Conservation (phyloP, 2,888 invertebrate species). For the Orthosia gothica region DNA sequence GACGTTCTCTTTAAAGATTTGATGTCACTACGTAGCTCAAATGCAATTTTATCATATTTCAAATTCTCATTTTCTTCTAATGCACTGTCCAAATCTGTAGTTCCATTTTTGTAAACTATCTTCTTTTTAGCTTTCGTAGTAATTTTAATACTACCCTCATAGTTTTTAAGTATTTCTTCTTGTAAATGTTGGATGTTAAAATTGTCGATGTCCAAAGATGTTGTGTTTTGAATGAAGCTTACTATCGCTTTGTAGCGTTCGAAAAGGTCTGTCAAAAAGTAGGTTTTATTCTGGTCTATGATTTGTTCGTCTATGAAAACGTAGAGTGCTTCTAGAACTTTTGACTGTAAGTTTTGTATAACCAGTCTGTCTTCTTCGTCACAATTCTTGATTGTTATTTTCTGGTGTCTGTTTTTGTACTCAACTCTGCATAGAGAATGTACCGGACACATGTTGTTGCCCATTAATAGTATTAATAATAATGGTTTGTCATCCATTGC, state of each 20-base stretch:
- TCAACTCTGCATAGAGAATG: slow-evolving; percentile 32
- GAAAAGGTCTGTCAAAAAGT: slow-evolving; percentile 30
- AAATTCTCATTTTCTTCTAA: slow-evolving; percentile 24
- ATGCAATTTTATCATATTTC: slow-evolving; percentile 36
- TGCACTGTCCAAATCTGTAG: slow-evolving; percentile 3
- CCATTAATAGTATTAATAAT: slow-evolving; percentile 8
- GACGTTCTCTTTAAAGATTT: slow-evolving; percentile 23
- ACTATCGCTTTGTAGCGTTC: slow-evolving; percentile 39
- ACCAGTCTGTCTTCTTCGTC: slow-evolving; percentile 22
- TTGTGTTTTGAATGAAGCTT: slow-evolving; percentile 33
- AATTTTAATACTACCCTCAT: slow-evolving; percentile 18
- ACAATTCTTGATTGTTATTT: slow-evolving; percentile 30
- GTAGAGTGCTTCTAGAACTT: slow-evolving; percentile 33
- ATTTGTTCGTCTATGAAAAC: slow-evolving; percentile 40
- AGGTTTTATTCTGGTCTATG: slow-evolving; percentile 29
- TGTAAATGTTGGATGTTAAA: slow-evolving; percentile 2
- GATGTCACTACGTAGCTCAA: slow-evolving; percentile 33
- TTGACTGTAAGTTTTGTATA: slow-evolving; percentile 15
- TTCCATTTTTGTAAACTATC: slow-evolving; percentile 25
- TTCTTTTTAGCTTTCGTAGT: slow-evolving; percentile 36
- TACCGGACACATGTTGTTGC: neutral
- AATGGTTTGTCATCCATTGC: slow-evolving; percentile 14
- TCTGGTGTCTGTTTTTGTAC: slow-evolving; percentile 35
- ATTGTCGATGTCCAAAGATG: slow-evolving; percentile 15
- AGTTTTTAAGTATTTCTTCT: slow-evolving; percentile 25